Conservation (phyloP, 1,140 invertebrate genomes). For the Brachionus angularis region DNA sequence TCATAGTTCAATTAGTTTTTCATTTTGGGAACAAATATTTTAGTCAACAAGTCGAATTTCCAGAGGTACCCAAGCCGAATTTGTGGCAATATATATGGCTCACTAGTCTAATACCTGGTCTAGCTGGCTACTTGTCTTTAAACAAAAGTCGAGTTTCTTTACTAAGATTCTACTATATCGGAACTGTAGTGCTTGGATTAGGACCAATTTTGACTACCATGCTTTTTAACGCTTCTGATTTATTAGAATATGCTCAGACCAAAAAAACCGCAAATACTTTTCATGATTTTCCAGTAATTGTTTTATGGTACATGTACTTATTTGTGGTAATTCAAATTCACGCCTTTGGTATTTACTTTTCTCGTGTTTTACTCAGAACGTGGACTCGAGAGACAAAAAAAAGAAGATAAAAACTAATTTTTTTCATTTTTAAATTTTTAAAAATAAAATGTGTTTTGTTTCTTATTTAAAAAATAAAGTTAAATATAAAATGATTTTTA, state of each 20-base stretch:
- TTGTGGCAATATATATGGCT: slow-evolving; percentile 94
- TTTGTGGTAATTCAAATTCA: slow-evolving; percentile 82
- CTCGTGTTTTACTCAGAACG: slow-evolving; percentile 74
- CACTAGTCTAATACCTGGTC: slow-evolving; percentile 74
- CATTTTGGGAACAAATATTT: slow-evolving; percentile 90
- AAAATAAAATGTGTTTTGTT: too few species aligned
- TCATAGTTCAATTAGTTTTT: slow-evolving; percentile 82
- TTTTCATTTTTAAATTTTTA: not conserved
- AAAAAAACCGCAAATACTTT: slow-evolving; percentile 62
- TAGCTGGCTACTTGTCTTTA: slow-evolving; percentile 78
- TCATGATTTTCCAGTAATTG: slow-evolving; percentile 75
- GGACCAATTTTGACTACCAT: slow-evolving; percentile 75
- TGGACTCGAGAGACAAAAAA: slow-evolving; percentile 62
- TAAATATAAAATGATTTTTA: too few species aligned
- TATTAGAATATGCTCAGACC: slow-evolving; percentile 71
- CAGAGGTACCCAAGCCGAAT: slow-evolving; percentile 81
- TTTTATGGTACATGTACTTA: slow-evolving; percentile 89
- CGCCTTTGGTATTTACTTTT: slow-evolving; percentile 80
- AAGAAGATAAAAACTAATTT: not conserved
- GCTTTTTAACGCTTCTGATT: slow-evolving; percentile 75
- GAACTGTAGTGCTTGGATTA: slow-evolving; percentile 72
- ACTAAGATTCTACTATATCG: slow-evolving; percentile 76
- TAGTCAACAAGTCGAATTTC: slow-evolving; percentile 76
- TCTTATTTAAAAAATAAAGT: too few species aligned
- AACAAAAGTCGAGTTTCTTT: slow-evolving; percentile 73